These are phyloP conservation scores for Camponotus floridanus DNA, from an alignment of 1,140 invertebrate species.

Conservation along the genomic window DNA sequence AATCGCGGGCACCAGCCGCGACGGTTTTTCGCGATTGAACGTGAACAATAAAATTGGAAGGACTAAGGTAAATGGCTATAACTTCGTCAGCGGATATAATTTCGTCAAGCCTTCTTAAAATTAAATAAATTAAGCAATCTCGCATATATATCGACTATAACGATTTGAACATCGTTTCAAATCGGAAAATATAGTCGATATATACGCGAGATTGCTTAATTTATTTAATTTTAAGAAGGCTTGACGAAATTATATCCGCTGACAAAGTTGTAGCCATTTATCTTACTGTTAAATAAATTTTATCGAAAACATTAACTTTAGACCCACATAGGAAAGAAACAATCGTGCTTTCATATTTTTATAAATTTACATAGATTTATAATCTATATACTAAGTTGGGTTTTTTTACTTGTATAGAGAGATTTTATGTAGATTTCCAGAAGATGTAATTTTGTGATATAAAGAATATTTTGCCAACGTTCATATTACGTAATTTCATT, in stretches of 20 bases:
- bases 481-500: not conserved
- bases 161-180: no score
- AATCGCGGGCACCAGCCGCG: constrained; percentile 24
- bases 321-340: constrained; percentile 32
- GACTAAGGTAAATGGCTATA: no score
- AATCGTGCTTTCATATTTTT: not conserved
- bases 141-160: no score
- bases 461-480: not conserved
- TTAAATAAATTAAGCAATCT: no score
- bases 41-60: constrained; percentile 20
- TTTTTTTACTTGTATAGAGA: no score
- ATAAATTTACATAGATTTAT: not conserved
- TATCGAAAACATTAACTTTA: constrained; percentile 26
- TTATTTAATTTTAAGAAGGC: no score
- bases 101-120: no score
- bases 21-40: constrained; percentile 45
- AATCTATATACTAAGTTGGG: not conserved
- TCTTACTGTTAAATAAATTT: constrained; percentile 50
- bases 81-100: no score
- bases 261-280: no score
- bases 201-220: no score
- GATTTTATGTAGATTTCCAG: not conserved
- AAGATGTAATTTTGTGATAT: not conserved
- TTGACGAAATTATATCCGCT: no score
- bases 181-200: no score